Evolutionary conservation across 2,113 vertebrate species (phyloP).

Genomic region (Poeciliopsis prolifica): DNA sequence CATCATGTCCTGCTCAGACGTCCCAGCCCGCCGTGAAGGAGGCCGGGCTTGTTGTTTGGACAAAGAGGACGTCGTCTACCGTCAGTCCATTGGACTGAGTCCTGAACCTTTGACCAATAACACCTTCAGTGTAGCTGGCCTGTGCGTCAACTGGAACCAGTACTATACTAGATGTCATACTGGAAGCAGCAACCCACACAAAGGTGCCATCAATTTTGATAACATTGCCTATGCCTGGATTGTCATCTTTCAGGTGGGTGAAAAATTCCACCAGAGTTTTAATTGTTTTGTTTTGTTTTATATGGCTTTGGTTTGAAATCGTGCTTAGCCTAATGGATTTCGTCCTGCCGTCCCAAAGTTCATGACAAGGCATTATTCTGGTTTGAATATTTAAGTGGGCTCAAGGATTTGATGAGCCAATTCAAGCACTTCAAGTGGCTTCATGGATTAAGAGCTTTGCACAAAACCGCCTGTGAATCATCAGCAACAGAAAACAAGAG

Average conservation of each 20-base stretch:
- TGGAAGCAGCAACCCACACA: slow-evolving; percentile 91
- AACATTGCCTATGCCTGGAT: slow-evolving; percentile 99
- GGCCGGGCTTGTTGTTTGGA: slow-evolving; percentile 91
- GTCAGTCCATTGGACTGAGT: slow-evolving; percentile 83
- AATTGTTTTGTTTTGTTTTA: neutral
- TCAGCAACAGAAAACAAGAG: neutral
- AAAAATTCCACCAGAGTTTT: neutral
- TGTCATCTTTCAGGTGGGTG: slow-evolving; percentile 94
- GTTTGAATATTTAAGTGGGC: neutral
- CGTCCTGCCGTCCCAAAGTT: neutral
- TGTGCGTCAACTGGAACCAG: slow-evolving; percentile 97
- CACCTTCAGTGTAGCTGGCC: slow-evolving; percentile 82
- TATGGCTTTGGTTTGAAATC: neutral
- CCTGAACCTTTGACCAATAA: slow-evolving; percentile 74
- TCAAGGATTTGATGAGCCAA: neutral
- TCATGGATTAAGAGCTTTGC: neutral
- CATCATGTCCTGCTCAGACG: slow-evolving; percentile 94
- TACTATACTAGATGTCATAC: slow-evolving; percentile 95
- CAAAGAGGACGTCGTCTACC: slow-evolving; percentile 89
- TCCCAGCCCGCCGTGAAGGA: slow-evolving; percentile 88
- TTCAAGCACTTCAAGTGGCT: neutral
- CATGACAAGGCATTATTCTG: neutral
- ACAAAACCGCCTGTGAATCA: neutral
- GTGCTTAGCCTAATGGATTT: neutral
- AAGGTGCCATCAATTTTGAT: slow-evolving; percentile 98